A percentile compares a stretch with the other conserved stretches of the same genome.
Conservation (phyloP, 2,113 vertebrate species). For the Numenius arquata region DNA sequence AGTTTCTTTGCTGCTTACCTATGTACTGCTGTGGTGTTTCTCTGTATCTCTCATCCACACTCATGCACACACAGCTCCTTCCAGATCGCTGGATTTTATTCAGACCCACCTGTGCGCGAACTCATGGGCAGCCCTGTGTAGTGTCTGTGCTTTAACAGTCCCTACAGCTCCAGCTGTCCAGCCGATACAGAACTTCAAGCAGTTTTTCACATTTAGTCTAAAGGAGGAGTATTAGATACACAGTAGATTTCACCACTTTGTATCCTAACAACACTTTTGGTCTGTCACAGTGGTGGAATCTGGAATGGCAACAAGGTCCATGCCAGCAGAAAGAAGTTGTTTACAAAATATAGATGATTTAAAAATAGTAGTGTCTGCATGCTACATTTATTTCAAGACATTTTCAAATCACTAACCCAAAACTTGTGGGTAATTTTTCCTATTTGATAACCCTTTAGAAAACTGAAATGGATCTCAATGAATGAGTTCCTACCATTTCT, state of each 20-base stretch:
- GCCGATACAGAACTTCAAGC: background rate
- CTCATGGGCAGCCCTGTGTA: background rate
- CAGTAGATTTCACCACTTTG: background rate
- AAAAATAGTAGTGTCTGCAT: background rate
- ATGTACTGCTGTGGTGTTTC: background rate
- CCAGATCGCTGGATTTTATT: background rate
- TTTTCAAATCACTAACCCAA: background rate
- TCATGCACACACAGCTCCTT: background rate
- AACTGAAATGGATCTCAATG: background rate
- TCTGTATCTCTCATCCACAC: background rate
- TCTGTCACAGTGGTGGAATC: background rate
- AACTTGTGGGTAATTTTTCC: background rate
- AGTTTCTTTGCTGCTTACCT: background rate
- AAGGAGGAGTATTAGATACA: background rate
- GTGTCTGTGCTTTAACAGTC: background rate
- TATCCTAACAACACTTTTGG: background rate
- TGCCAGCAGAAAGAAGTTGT: background rate
- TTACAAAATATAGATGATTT: background rate
- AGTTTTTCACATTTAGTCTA: background rate
- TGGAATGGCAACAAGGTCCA: background rate
- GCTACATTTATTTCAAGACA: background rate
- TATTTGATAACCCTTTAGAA: background rate
- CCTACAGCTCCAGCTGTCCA: background rate
- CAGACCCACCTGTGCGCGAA: background rate
- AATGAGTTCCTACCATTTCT: background rate